phyloP scores from a whole-genome alignment of 2,888 invertebrate species.

The Brachycybe producta region DNA sequence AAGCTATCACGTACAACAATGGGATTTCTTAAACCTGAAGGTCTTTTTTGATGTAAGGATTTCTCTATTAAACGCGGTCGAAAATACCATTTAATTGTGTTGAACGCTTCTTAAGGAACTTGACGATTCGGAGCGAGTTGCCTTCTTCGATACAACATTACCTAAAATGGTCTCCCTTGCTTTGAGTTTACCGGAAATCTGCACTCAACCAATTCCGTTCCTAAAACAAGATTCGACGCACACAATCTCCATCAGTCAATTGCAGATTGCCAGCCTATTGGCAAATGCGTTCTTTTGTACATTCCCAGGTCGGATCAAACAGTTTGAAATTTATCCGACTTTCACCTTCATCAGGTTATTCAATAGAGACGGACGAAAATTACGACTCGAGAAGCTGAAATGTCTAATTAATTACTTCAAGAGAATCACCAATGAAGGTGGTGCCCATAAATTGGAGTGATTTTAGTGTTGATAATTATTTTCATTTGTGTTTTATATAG shows the following conservation, averaged over 20 bases:
- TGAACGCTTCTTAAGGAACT: constrained; percentile 15
- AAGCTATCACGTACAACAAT: constrained; percentile 32
- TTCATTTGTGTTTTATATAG: constrained; percentile 27
- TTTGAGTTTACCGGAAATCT: constrained; percentile 57
- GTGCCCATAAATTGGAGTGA: constrained; percentile 1
- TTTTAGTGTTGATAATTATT: constrained; percentile 10
- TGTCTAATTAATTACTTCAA: constrained; percentile 81
- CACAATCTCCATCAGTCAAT: constrained; percentile 44
- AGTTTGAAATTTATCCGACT: constrained; percentile 60
- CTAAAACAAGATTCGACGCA: constrained; percentile 48
- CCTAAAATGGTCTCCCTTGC: constrained; percentile 68
- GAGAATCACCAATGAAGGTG: constrained; percentile 52
- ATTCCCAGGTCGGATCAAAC: constrained; percentile 58
- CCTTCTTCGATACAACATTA: constrained; percentile 41
- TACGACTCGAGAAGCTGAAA: constrained; percentile 62
- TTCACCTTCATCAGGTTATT: constrained; percentile 75
- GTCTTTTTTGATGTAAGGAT: constrained; percentile 32
- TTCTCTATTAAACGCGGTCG: constrained; percentile 41
- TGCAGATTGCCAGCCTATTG: constrained; percentile 68
- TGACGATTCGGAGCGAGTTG: constrained; percentile 22
- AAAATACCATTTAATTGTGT: not conserved
- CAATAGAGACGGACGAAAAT: constrained; percentile 29
- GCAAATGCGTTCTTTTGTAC: constrained; percentile 95
- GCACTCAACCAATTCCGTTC: constrained; percentile 68
- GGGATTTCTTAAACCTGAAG: constrained; percentile 33